These are phyloP conservation scores for Elephantulus edwardii DNA, from an alignment of 2,113 vertebrate species.

Conservation along the genomic window DNA sequence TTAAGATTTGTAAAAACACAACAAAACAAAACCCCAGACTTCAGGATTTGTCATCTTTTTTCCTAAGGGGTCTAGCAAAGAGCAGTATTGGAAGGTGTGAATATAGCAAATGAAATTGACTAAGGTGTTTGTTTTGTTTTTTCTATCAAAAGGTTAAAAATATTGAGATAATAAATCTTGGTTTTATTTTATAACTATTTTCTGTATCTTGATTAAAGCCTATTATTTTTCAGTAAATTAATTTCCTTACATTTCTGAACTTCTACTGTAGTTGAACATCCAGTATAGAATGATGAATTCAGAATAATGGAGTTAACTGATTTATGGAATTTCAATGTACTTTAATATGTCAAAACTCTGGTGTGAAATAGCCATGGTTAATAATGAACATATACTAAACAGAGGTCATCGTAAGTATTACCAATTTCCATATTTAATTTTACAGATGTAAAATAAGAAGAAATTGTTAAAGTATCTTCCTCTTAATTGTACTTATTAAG, in stretches of 20 bases:
- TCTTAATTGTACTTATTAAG: slow-evolving; percentile 33
- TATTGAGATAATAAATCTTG: not conserved
- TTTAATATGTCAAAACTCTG: slow-evolving; percentile 51
- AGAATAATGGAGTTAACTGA: slow-evolving; percentile 46
- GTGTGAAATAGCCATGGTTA: slow-evolving; percentile 50
- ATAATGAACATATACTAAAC: slow-evolving; percentile 44
- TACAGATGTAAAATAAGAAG: slow-evolving; percentile 35
- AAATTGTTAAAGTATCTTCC: not conserved
- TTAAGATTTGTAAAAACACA: too few relatives aligned
- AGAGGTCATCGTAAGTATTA: slow-evolving; percentile 21
- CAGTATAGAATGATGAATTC: not conserved
- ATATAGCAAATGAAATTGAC: not conserved
- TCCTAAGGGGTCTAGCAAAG: not conserved
- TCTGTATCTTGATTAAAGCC: slow-evolving; percentile 38
- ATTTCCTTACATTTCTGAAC: slow-evolving; percentile 39
- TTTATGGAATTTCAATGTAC: slow-evolving; percentile 49
- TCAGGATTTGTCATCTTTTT: not conserved
- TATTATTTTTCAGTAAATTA: slow-evolving; percentile 19
- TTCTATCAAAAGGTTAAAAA: not conserved
- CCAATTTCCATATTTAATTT: slow-evolving; percentile 47
- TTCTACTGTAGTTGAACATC: not conserved
- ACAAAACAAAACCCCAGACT: too few relatives aligned
- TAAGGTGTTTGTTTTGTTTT: not conserved
- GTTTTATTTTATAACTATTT: slow-evolving; percentile 2
- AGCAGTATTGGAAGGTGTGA: not conserved